phyloP scores from a whole-genome alignment of 2,888 invertebrate species.

The Drosophila pseudotalamancana region DNA sequence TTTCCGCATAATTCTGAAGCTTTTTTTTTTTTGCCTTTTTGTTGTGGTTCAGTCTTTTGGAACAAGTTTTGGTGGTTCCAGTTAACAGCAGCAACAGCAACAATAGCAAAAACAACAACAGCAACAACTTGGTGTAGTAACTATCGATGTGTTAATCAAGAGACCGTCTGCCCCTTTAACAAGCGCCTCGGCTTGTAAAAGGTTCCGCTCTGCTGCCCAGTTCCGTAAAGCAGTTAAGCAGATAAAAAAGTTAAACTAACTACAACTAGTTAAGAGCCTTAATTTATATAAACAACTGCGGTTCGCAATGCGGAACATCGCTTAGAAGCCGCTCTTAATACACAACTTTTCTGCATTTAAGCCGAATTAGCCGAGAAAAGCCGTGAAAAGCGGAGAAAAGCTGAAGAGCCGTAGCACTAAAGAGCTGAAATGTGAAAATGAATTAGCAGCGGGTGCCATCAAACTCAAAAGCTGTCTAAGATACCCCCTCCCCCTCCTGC shows the following conservation, averaged over 20 bases:
- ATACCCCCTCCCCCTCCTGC: not conserved
- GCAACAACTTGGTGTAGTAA: slow-evolving; percentile 17
- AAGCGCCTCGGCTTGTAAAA: slow-evolving; percentile 48
- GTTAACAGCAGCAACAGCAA: slow-evolving; percentile 26
- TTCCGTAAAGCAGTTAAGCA: slow-evolving; percentile 12
- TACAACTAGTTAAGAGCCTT: slow-evolving; percentile 43
- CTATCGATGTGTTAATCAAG: slow-evolving; percentile 69
- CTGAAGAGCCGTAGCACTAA: slow-evolving; percentile 33
- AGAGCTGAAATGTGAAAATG: slow-evolving; percentile 57
- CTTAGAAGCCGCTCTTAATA: slow-evolving; percentile 24
- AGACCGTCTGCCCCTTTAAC: slow-evolving; percentile 32
- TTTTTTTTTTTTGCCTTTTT: slow-evolving; percentile 9
- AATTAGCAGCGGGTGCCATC: slow-evolving; percentile 61
- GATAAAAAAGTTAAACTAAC: slow-evolving; percentile 15
- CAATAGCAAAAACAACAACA: no score
- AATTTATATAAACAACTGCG: slow-evolving; percentile 16
- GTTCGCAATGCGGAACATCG: slow-evolving; percentile 63
- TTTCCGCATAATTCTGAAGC: slow-evolving; percentile 75
- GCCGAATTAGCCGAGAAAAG: slow-evolving; percentile 49
- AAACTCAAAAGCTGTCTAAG: slow-evolving; percentile 47
- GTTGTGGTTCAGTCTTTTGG: slow-evolving; percentile 37
- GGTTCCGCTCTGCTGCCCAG: slow-evolving; percentile 72
- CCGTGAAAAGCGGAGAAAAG: slow-evolving; percentile 42
- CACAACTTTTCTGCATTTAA: slow-evolving; percentile 51
- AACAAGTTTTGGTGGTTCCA: slow-evolving; percentile 63